Percentiles rank a stretch among this genome's conserved stretches.
These are phyloP conservation scores for Bombus fervidus DNA, from an alignment of 1,140 invertebrate genomes.

Conservation along the genomic window DNA sequence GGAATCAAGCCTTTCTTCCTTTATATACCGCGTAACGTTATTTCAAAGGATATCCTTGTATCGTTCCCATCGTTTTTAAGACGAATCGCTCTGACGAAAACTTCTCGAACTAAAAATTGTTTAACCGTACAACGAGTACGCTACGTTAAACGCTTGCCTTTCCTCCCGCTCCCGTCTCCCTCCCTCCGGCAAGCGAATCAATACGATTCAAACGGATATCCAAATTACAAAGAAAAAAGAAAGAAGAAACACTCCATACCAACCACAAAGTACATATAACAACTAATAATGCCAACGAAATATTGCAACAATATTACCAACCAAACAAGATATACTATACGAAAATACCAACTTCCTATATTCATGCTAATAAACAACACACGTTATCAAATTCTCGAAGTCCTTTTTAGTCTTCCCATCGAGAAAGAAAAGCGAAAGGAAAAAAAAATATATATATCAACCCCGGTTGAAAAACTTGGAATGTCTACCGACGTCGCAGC, in stretches of 20 bases:
- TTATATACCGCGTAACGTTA: neutral
- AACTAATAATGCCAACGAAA: neutral
- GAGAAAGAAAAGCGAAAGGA: neutral
- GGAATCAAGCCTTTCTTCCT: neutral
- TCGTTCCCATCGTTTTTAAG: no score
- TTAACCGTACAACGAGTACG: no score
- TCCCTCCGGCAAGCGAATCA: no score
- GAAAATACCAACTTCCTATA: neutral
- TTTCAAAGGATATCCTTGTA: neutral
- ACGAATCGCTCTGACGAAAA: no score
- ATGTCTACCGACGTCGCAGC: neutral
- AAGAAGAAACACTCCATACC: neutral
- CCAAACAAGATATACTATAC: neutral
- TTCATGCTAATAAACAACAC: neutral
- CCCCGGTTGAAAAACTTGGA: neutral
- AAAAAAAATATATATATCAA: no score
- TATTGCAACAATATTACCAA: neutral
- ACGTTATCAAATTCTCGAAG: neutral
- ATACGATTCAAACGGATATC: neutral
- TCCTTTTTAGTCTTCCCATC: no score
- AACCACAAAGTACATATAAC: neutral
- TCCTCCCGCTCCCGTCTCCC: accelerated
- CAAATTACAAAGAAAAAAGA: neutral
- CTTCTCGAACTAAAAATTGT: no score
- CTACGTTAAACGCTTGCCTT: no score